phyloP scores from a whole-genome alignment of 2,113 vertebrate genomes.

The Pycnonotus jocosus region DNA sequence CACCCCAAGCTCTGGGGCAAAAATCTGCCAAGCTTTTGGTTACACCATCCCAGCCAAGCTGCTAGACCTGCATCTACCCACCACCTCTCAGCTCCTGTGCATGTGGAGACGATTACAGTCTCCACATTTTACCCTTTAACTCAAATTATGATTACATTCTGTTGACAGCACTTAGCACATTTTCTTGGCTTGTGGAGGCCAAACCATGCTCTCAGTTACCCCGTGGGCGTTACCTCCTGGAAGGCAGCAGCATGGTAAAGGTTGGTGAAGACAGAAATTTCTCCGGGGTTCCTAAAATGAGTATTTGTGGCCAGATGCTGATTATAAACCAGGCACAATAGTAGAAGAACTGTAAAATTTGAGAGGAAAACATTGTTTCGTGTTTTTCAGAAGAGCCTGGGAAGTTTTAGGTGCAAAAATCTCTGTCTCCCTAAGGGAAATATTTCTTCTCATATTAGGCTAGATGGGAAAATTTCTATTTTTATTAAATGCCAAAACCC shows the following conservation, averaged over 20 bases:
- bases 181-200: constrained; percentile 5
- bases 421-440: not conserved
- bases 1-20: not conserved
- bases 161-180: constrained; percentile 44
- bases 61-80: not conserved
- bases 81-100: not conserved
- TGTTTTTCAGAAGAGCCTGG: not conserved
- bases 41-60: not conserved
- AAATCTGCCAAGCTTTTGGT: not conserved
- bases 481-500: not conserved
- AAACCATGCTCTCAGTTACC: not conserved
- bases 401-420: not conserved
- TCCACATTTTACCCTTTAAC: not conserved
- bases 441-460: not conserved
- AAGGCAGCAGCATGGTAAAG: constrained; percentile 20
- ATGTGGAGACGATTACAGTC: not conserved
- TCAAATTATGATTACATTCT: constrained; percentile 20
- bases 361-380: not conserved
- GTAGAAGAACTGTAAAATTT: not conserved
- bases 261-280: constrained; percentile 27
- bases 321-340: not conserved
- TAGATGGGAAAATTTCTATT: not conserved
- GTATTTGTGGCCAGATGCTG: constrained; percentile 5
- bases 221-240: not conserved
- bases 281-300: constrained; percentile 12